A percentile compares a stretch with the other conserved stretches of the same genome.
Evolutionary conservation across 2,888 invertebrate species (phyloP).

Genomic region (Ethmia dodecea): DNA sequence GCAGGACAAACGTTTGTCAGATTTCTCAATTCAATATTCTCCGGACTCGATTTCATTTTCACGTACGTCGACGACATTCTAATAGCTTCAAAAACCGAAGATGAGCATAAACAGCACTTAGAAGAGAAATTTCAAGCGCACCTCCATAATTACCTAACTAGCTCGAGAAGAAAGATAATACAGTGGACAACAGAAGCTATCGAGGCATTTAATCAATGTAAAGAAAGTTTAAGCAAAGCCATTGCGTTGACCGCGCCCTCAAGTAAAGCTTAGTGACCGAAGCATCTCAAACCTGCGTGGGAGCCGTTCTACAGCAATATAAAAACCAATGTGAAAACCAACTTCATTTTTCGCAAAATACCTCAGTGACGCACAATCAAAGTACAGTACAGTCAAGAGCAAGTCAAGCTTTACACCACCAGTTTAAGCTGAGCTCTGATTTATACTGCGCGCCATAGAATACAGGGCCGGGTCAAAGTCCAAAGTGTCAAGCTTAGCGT

Average conservation of each 20-base stretch:
- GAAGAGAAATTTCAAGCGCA: constrained; percentile 22
- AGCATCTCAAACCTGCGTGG: constrained; percentile 35
- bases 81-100: constrained; percentile 16
- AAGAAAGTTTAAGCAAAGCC: constrained; percentile 21
- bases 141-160: constrained; percentile 20
- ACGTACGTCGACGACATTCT: constrained; percentile 32
- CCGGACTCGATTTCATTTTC: constrained; percentile 6
- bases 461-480: too few species aligned
- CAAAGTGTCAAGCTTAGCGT: too few species aligned
- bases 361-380: constrained; percentile 1
- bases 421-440: too few species aligned
- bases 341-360: constrained; percentile 1
- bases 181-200: constrained; percentile 6
- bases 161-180: constrained; percentile 16
- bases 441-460: too few species aligned
- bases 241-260: constrained; percentile 26
- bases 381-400: background rate
- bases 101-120: constrained; percentile 16
- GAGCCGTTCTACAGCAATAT: constrained; percentile 29
- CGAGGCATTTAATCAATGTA: constrained; percentile 21
- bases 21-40: constrained; percentile 16
- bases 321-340: constrained; percentile 1
- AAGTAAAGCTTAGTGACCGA: constrained; percentile 26
- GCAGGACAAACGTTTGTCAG: constrained; percentile 30
- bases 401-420: too few species aligned